Conservation (phyloP, 2,113 vertebrate genomes). For the Verasper variegatus region DNA sequence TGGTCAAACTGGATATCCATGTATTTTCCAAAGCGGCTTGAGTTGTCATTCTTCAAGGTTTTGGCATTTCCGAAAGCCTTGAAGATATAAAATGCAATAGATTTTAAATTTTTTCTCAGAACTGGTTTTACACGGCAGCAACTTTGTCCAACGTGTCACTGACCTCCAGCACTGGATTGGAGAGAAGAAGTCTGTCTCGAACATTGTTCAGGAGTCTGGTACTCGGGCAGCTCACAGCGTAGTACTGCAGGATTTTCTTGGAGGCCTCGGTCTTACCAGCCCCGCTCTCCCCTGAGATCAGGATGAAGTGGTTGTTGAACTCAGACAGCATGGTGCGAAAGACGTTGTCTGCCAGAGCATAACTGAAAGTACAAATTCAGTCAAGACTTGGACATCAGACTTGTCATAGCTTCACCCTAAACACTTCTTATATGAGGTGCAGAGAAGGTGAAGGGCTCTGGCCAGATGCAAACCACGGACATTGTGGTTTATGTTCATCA, state of each 20-base stretch:
- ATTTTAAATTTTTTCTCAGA: constrained; percentile 1
- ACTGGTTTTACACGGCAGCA: neutral
- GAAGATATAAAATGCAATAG: constrained; percentile 7
- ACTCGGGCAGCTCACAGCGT: constrained; percentile 92
- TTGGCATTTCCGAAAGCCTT: constrained; percentile 98
- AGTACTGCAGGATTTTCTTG: constrained; percentile 97
- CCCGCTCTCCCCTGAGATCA: constrained; percentile 97
- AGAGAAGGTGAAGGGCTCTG: too few species aligned
- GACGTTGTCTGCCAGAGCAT: constrained; percentile 95
- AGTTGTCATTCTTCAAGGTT: constrained; percentile 98
- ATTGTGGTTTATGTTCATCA: too few species aligned
- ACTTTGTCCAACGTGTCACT: constrained; percentile 4
- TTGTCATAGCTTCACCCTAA: too few species aligned
- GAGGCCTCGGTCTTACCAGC: constrained; percentile 96
- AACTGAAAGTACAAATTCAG: constrained; percentile 78
- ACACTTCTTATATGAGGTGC: too few species aligned
- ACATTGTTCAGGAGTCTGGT: constrained; percentile 89
- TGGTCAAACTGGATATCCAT: constrained; percentile 99
- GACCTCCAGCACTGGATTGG: constrained; percentile 97
- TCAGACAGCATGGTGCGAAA: constrained; percentile 95
- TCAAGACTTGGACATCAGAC: neutral
- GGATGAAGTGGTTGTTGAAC: constrained; percentile 94
- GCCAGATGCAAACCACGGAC: too few species aligned
- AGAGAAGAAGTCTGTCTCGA: constrained; percentile 91
- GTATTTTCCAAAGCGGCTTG: constrained; percentile 98